Evolutionary conservation across 2,888 invertebrate species (phyloP).

Genomic region (Mesorhabditis spiculigera): DNA sequence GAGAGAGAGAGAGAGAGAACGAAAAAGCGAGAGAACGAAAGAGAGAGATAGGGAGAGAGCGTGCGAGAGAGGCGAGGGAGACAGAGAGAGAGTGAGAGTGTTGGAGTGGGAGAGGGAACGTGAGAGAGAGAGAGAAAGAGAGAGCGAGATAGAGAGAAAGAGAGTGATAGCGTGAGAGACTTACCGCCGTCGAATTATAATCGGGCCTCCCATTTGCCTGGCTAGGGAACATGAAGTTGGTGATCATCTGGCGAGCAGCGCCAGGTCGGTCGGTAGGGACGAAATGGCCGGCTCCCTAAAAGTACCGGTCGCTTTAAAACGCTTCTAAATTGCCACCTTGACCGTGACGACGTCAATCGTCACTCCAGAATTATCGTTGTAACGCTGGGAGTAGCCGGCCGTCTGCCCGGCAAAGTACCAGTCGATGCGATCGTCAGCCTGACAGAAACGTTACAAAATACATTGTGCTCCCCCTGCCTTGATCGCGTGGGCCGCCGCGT

Average conservation of each 20-base stretch:
- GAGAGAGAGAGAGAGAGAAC: not conserved
- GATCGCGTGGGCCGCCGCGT: slow-evolving; percentile 26
- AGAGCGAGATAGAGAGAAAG: not conserved
- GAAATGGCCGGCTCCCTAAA: not conserved
- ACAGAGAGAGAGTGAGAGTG: not conserved
- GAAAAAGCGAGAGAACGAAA: not conserved
- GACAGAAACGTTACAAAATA: slow-evolving; percentile 14
- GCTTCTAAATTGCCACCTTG: slow-evolving; percentile 22
- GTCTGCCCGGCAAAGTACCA: slow-evolving; percentile 39
- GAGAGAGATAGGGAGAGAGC: not conserved
- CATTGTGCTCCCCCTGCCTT: not conserved
- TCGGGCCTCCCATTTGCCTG: not conserved
- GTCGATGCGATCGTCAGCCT: slow-evolving; percentile 20
- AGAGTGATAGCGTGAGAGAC: not conserved
- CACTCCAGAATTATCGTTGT: slow-evolving; percentile 25
- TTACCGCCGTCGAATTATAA: not conserved
- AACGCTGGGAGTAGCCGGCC: slow-evolving; percentile 45
- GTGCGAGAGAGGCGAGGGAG: not conserved
- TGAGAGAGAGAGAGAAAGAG: not conserved
- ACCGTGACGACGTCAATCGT: slow-evolving; percentile 46
- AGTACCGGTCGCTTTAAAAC: not conserved
- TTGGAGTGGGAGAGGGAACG: not conserved
- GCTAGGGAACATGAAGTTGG: not conserved
- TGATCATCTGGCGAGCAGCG: not conserved
- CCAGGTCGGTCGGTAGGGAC: not conserved